Evolutionary conservation across 2,888 invertebrate species (phyloP), one percentile per base, ranked within the genome.

Genomic region (Caenorhabditis uteleia): DNA sequence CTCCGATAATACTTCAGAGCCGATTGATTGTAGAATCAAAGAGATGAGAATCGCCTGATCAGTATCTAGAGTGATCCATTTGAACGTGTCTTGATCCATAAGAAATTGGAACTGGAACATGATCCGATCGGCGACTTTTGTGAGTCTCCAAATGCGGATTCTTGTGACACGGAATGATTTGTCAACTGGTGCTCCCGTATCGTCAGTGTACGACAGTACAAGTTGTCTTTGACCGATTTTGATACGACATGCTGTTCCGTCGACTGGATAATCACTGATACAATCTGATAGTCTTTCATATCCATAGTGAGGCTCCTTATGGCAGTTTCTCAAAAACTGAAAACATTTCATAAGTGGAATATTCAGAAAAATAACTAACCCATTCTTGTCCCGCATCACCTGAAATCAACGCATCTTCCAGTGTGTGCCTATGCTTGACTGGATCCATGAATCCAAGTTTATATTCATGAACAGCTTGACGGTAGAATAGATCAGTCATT

Each of bases 131-230:
- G 70, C 47, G 2, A 68, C 64, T 45, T 78, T 76, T 1, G 75
- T 73, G 27, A 97, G 93, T 76, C 95, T 88, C 97, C 97, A 98
- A 81, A 95, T 95, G 58, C 93, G 88, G 91, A 97, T 95, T 76
- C 95, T 87, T 0, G 95, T 95, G 34, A 95, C 93, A 85, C 92
- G 91, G 84, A 93, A 95, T 78, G 89, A 88, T 44, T 88, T 87
- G n/a, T 26, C 20, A 16, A 39, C 48, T 10, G n/a, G n/a, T n/a
- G n/a, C n/a, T n/a, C n/a, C n/a, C 40, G 21, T 38, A 39, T 66
- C 60, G 27, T 57, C 53, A 27, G 39, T 51, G 29, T 42, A 48
- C 14, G 48, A 56, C 6, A 80, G 53, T 0, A 80, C 71, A 26
- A 80, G 61, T 48, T 77, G 78, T 12, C 80, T 54, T 23, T 77